These are phyloP conservation scores for Arenaria interpres DNA, from an alignment of 2,113 vertebrate species.

Conservation along the genomic window DNA sequence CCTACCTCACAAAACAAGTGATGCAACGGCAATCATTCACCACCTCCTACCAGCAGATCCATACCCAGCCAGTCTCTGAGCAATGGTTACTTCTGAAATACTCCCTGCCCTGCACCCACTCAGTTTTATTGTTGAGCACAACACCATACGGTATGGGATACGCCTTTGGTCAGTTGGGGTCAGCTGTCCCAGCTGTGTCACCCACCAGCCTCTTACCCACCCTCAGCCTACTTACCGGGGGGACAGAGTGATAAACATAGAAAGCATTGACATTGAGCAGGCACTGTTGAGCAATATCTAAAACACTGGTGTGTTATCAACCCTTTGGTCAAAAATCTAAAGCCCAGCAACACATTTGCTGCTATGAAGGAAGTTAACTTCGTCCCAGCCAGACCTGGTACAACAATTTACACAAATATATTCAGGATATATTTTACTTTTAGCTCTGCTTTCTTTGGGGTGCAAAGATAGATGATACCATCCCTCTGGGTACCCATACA, in stretches of 20 bases:
- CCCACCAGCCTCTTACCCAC: not conserved
- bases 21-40: not conserved
- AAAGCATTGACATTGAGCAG: fast-evolving
- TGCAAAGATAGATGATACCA: not conserved
- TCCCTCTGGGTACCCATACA: not conserved
- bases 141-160: fast-evolving
- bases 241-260: not conserved
- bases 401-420: not conserved
- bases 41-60: not conserved
- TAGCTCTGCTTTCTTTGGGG: not conserved
- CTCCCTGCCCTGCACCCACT: fast-evolving
- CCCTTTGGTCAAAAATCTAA: not conserved
- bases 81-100: not conserved
- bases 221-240: fast-evolving
- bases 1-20: not conserved
- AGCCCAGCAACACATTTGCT: fast-evolving
- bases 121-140: not conserved
- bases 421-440: not conserved
- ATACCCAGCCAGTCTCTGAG: not conserved
- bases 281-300: not conserved
- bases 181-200: not conserved
- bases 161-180: not conserved
- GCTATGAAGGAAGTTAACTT: not conserved
- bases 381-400: not conserved
- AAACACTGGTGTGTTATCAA: not conserved